phyloP scores from a whole-genome alignment of 2,888 invertebrate species.

The Xestia ashworthii region DNA sequence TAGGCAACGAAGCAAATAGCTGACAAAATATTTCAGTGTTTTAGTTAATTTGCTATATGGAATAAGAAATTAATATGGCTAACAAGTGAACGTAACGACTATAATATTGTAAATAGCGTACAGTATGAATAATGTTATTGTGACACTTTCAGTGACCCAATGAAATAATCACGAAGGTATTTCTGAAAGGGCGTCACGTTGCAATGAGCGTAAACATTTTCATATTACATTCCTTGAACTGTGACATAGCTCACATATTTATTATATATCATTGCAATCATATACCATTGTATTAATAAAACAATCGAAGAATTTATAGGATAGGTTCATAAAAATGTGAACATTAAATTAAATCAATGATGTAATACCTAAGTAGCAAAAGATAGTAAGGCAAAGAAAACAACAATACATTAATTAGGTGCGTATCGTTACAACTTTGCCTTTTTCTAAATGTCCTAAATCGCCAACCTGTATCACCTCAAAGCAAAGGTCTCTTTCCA shows the following conservation, averaged over 20 bases:
- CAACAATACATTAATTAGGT: not conserved
- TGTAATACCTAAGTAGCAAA: not conserved
- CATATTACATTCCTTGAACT: not conserved
- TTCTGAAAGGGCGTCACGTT: slow-evolving; percentile 2
- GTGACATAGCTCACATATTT: slow-evolving; percentile 15
- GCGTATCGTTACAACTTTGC: not conserved
- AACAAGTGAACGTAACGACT: too few species aligned
- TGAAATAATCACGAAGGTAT: slow-evolving; percentile 15
- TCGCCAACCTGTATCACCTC: not conserved
- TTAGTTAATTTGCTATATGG: too few species aligned
- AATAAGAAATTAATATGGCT: too few species aligned
- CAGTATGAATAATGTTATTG: slow-evolving; percentile 21
- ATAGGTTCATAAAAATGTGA: not conserved
- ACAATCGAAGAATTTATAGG: slow-evolving; percentile 24
- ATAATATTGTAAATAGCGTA: not conserved
- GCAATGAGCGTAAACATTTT: slow-evolving; percentile 2
- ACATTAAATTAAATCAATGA: not conserved
- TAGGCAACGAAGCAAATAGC: too few species aligned
- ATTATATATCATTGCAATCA: slow-evolving; percentile 20
- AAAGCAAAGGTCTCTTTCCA: not conserved
- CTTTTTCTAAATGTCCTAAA: not conserved
- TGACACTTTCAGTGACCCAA: not conserved
- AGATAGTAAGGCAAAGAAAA: not conserved
- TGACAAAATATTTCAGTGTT: too few species aligned
- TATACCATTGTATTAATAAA: not conserved